phyloP scores from a whole-genome alignment of 2,113 vertebrate genomes.

The Cisticola juncidis region DNA sequence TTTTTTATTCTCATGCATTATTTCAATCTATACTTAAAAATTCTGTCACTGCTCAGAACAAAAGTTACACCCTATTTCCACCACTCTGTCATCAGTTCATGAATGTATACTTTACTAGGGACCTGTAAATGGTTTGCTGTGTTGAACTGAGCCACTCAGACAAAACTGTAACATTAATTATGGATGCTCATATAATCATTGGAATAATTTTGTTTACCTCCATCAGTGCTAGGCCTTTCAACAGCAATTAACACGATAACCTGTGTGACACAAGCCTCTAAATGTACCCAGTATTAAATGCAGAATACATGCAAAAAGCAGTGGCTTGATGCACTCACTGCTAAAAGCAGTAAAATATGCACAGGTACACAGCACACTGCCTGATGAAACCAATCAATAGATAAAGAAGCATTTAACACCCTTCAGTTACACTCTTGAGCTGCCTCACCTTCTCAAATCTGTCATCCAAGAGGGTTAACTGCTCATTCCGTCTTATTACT shows the following conservation, averaged over 20 bases:
- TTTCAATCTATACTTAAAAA: neutral
- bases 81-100: neutral
- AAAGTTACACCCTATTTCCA: neutral
- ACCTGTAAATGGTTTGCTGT: neutral
- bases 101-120: neutral
- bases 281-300: neutral
- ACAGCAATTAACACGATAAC: neutral
- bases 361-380: neutral
- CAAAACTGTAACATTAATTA: neutral
- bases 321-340: neutral
- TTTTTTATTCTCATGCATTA: neutral
- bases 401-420: neutral
- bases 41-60: neutral
- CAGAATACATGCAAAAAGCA: neutral
- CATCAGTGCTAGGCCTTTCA: neutral
- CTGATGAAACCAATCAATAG: neutral
- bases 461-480: slow-evolving; percentile 91
- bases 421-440: neutral
- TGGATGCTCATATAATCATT: neutral
- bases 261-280: neutral
- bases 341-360: neutral
- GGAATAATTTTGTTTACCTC: neutral
- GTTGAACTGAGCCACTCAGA: neutral
- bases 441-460: slow-evolving; percentile 91
- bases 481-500: slow-evolving; percentile 92